phyloP scores from a whole-genome alignment of 2,113 vertebrate genomes.

The Ia io region DNA sequence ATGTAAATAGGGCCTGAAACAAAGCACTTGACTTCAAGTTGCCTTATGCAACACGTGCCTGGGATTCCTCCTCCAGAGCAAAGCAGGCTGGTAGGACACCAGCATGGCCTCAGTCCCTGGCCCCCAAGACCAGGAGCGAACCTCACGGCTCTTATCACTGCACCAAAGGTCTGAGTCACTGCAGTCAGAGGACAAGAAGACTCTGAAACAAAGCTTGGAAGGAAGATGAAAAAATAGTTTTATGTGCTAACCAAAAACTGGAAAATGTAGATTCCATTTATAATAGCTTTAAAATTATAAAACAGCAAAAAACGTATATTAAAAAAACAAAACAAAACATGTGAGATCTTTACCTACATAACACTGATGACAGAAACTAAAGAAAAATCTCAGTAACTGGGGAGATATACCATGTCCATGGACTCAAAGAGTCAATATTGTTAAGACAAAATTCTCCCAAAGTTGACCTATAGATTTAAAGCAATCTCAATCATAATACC shows the following conservation, averaged over 20 bases:
- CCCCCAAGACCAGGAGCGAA: neutral
- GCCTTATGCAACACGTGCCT: accelerated
- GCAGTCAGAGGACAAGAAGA: neutral
- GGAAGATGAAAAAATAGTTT: neutral
- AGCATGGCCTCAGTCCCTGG: neutral
- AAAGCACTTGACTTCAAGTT: accelerated
- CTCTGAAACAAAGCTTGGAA: neutral
- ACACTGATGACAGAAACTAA: neutral
- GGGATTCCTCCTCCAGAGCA: neutral
- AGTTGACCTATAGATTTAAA: accelerated
- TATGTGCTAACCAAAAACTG: neutral
- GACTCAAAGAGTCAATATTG: too few species aligned
- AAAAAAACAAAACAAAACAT: neutral
- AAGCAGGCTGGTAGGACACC: neutral
- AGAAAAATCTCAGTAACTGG: neutral
- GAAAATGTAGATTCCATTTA: neutral
- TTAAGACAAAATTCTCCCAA: neutral
- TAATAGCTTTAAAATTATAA: neutral
- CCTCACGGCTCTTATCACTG: neutral
- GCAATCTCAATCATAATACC: accelerated
- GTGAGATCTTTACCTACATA: neutral
- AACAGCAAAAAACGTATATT: neutral
- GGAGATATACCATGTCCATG: neutral
- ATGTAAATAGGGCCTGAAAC: neutral
- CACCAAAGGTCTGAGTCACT: neutral